phyloP scores from a whole-genome alignment of 2,888 invertebrate species.

The Leptopilina myrica region DNA sequence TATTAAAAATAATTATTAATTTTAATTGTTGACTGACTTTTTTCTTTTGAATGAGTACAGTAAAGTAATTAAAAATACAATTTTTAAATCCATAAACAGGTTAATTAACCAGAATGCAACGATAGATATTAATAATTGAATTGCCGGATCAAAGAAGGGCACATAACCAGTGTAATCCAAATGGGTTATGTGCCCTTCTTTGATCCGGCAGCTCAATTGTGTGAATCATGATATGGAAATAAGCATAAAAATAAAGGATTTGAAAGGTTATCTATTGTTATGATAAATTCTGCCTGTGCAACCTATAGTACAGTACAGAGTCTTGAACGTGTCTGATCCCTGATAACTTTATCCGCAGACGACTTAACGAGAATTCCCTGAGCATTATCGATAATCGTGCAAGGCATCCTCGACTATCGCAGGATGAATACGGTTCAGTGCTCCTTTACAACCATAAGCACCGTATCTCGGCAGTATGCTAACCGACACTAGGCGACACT shows the following conservation, averaged over 20 bases:
- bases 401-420: conserved; percentile 26
- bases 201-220: too few species aligned
- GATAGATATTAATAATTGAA: too few species aligned
- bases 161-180: too few species aligned
- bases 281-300: conserved; percentile 14
- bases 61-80: too few species aligned
- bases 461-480: conserved; percentile 29
- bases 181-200: too few species aligned
- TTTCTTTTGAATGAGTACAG: too few species aligned
- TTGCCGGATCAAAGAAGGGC: too few species aligned
- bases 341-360: conserved; percentile 37
- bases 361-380: conserved; percentile 37
- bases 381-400: conserved; percentile 40
- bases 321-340: conserved; percentile 35
- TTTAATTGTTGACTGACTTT: too few species aligned
- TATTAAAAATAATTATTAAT: too few species aligned
- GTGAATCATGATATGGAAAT: background rate
- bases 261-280: conserved; percentile 10
- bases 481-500: conserved; percentile 19
- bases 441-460: conserved; percentile 36
- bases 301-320: background rate
- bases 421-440: conserved; percentile 37
- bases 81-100: too few species aligned
- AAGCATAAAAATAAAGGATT: background rate
- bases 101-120: too few species aligned